Percentiles rank a stretch among this genome's conserved stretches.
Evolutionary conservation across 2,888 invertebrate genomes (phyloP).

Genomic region (Torymus tubicola): DNA sequence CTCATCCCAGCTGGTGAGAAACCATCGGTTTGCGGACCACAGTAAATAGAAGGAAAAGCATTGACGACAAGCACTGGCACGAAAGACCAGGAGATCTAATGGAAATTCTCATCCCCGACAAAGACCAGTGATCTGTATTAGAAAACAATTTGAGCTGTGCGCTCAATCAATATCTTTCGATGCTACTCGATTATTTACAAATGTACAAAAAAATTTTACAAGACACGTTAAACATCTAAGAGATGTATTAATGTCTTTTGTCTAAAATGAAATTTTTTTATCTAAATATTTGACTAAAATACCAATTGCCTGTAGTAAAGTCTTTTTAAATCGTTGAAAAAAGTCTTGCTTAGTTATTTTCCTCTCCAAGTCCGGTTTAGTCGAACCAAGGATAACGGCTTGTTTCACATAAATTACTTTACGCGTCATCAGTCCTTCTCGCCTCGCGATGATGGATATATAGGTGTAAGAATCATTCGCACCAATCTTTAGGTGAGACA

Average conservation of each 20-base stretch:
- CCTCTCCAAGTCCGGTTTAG: constrained; percentile 40
- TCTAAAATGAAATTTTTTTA: not conserved
- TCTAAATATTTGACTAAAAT: constrained; percentile 28
- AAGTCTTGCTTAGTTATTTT: constrained; percentile 37
- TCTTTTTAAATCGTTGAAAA: constrained; percentile 5
- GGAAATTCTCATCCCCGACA: too few species aligned
- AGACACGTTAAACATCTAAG: not conserved
- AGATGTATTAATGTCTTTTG: too few species aligned
- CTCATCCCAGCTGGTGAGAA: constrained; percentile 15
- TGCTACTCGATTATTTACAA: constrained; percentile 45
- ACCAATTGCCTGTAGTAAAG: constrained; percentile 18
- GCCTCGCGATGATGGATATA: not conserved
- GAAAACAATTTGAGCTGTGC: too few species aligned
- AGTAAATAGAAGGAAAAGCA: not conserved
- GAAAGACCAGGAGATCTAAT: too few species aligned
- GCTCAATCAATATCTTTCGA: not conserved
- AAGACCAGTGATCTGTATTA: too few species aligned
- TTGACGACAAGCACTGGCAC: not conserved
- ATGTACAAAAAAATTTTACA: constrained; percentile 25
- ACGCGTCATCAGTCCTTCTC: constrained; percentile 24
- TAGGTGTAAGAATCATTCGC: not conserved
- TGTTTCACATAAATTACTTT: not conserved
- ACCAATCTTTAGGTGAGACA: constrained; percentile 15
- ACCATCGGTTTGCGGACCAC: constrained; percentile 7
- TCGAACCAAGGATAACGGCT: constrained; percentile 50